Evolutionary conservation across 2,888 invertebrate genomes (phyloP), one percentile per base, ranked within the genome.

Genomic region (Pammene aurita): DNA sequence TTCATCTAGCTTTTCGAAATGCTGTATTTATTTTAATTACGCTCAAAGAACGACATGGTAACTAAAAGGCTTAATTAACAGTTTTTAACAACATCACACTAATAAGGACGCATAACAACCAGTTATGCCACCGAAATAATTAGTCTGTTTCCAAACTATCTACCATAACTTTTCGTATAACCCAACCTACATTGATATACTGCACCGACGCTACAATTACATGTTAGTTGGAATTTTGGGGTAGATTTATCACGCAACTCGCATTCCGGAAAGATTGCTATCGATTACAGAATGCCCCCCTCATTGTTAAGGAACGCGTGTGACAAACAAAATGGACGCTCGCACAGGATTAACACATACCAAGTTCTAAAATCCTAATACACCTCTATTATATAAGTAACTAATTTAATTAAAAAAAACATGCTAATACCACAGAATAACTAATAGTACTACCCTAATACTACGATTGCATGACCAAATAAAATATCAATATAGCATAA

Each of bases 171-270:
- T 46, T 38, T 41, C 48, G 55, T 41, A 48, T 41, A 67, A 57
- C 61, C 62, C 56, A 38, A 54, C 60, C 62, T 44, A 11, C 38
- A 35, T 48, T 50, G 34, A 50, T 58, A 67, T 56, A 57, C 48
- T n/a, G 16, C 41, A 61, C 56, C 58, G 34, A 42, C 66, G n/a
- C 44, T 64, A 68, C 57, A 63, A 63, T 58, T 68, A 63, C 63
- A 58, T 46, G 56, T 57, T 26, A 41, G 57, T 38, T 35, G 68
- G 61, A 56, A 64, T 67, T 67, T 63, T 18, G 50, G 68, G 68
- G 68, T 68, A 50, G 68, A 68, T 67, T 67, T 46, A 67, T 68
- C 68, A 68, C 68, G 68, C 68, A 52, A 64, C 44, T 60, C 52
- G 48, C 63, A 63, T 68, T 63, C 63, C 68, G 68, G 63, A 52